These are phyloP conservation scores for Drosophila flavopinicola DNA, from an alignment of 2,888 invertebrate genomes.

Conservation along the genomic window DNA sequence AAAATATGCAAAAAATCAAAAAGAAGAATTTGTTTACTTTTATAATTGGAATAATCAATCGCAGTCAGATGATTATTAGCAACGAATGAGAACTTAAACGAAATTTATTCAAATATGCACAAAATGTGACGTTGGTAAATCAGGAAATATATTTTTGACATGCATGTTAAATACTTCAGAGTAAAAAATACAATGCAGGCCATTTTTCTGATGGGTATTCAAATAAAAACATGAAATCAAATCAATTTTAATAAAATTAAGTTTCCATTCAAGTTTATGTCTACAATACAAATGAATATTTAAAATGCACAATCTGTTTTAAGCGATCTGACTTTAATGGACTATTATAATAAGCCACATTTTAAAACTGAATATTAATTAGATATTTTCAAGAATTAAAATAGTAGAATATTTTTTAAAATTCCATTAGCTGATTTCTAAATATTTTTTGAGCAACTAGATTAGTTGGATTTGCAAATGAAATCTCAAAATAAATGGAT, in stretches of 20 bases:
- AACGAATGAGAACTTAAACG: background rate
- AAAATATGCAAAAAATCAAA: slow-evolving; percentile 13
- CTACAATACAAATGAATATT: too few species aligned
- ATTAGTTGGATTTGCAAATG: too few species aligned
- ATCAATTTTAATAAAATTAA: background rate
- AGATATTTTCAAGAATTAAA: too few species aligned
- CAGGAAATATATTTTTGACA: slow-evolving; percentile 28
- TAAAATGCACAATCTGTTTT: too few species aligned
- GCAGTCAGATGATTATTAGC: background rate
- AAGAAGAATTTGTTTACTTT: slow-evolving; percentile 7
- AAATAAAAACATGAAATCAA: background rate
- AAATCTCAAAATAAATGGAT: too few species aligned
- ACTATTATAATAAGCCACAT: too few species aligned
- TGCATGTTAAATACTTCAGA: background rate
- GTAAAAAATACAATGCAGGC: slow-evolving; percentile 3
- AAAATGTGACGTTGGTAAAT: background rate
- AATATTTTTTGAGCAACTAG: too few species aligned
- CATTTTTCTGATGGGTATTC: background rate
- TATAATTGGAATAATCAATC: slow-evolving; percentile 15
- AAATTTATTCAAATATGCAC: slow-evolving; percentile 13
- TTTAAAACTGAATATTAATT: too few species aligned
- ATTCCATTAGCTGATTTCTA: too few species aligned
- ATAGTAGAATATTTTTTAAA: too few species aligned
- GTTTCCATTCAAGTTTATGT: background rate
- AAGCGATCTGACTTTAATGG: too few species aligned